Conservation (phyloP, 92 coral and sea anemone genomes). For the Pocillopora grandis region DNA sequence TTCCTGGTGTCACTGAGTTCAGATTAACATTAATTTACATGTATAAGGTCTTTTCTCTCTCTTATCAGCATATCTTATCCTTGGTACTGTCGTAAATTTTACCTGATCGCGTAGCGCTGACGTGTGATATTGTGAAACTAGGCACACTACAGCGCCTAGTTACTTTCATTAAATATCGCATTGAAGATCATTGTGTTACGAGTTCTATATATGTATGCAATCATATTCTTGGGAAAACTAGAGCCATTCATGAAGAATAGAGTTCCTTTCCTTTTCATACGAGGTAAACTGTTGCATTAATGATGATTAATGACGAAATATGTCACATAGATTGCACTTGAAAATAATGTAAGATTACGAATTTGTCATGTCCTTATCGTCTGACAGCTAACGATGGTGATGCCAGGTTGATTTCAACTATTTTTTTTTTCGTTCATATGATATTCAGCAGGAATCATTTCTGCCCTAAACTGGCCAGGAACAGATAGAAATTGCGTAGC, state of each 20-base stretch:
- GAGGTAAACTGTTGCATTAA: no score
- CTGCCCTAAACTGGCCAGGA: slow-evolving; percentile 6
- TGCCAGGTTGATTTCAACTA: background rate
- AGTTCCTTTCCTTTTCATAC: no score
- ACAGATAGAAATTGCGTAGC: slow-evolving; percentile 3
- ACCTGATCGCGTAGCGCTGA: background rate
- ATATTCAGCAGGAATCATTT: background rate
- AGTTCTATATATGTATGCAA: background rate
- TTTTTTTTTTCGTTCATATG: background rate
- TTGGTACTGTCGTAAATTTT: background rate
- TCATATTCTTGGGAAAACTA: background rate
- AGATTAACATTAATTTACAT: background rate
- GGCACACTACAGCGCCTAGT: background rate
- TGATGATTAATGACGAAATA: no score
- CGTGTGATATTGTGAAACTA: background rate
- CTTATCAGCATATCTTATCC: background rate
- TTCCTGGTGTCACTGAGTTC: background rate
- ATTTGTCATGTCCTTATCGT: no score
- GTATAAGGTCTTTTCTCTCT: background rate
- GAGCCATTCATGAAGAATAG: background rate
- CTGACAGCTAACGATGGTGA: no score
- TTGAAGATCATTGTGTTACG: background rate
- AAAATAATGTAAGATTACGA: no score
- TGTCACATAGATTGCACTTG: no score
- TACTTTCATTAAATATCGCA: background rate